Conservation (phyloP, 1,140 invertebrate species). For the Diprion similis region DNA sequence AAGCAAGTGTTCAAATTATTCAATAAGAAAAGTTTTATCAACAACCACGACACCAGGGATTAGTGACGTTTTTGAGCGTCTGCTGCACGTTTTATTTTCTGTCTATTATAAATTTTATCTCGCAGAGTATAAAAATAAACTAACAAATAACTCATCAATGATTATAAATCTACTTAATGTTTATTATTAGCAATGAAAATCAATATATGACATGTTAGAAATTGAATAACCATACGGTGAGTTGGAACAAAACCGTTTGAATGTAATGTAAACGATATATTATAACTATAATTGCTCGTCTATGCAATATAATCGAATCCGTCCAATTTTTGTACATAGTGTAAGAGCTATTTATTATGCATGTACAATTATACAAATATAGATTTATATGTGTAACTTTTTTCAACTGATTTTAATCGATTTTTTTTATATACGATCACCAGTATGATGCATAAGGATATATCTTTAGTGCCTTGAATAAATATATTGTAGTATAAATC, state of each 20-base stretch:
- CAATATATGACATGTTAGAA: not conserved
- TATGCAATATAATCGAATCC: not conserved
- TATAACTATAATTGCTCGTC: not conserved
- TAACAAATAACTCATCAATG: not conserved
- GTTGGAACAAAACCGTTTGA: not conserved
- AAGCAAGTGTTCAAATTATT: conserved; percentile 1
- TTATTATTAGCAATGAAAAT: not conserved
- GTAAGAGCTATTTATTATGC: not conserved
- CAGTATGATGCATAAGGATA: no score
- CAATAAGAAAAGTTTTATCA: not conserved
- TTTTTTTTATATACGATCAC: no score
- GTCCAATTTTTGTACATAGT: conserved; percentile 8
- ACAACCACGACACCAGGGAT: not conserved
- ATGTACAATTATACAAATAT: not conserved
- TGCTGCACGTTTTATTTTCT: not conserved
- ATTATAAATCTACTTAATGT: not conserved
- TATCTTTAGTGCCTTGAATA: no score
- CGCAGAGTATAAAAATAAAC: not conserved
- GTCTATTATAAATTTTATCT: not conserved
- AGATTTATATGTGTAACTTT: no score
- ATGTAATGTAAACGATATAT: not conserved
- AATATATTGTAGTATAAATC: no score
- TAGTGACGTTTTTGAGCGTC: not conserved
- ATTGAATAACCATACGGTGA: not conserved
- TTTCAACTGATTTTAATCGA: no score